Conservation (phyloP, 2,797 vertebrate species). For the Phrynocephalus vlangalii region DNA sequence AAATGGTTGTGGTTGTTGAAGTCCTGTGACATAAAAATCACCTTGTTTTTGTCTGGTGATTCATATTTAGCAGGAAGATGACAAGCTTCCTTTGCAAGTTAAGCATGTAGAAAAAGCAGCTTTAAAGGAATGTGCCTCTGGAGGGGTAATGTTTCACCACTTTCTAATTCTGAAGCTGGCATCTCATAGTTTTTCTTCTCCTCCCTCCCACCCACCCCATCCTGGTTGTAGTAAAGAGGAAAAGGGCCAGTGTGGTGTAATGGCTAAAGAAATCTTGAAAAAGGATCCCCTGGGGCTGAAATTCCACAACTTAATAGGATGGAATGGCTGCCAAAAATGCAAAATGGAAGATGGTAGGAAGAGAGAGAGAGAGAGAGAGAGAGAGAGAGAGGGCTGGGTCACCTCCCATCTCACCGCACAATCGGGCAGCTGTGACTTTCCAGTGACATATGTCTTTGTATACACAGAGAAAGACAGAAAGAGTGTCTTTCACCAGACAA, state of each 20-base stretch:
- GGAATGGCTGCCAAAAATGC: background rate
- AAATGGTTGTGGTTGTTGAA: too few relatives aligned
- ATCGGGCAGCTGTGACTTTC: slow-evolving; percentile 6
- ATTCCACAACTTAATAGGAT: background rate
- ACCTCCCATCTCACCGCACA: background rate
- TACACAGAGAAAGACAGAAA: background rate
- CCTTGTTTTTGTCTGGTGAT: too few relatives aligned
- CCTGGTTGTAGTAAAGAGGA: background rate
- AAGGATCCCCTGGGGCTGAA: background rate
- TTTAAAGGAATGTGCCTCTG: too few relatives aligned
- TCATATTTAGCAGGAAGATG: too few relatives aligned
- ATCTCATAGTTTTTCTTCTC: background rate
- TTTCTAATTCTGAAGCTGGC: too few relatives aligned
- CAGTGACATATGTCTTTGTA: background rate
- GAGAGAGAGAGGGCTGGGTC: background rate
- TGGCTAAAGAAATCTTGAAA: background rate
- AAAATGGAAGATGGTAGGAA: too few relatives aligned
- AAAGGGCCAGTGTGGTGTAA: background rate
- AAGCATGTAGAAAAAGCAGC: too few relatives aligned
- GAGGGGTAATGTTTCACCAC: too few relatives aligned
- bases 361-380: background rate
- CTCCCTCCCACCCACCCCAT: background rate
- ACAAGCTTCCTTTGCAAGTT: too few relatives aligned
- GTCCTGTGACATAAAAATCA: too few relatives aligned
- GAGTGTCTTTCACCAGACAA: background rate